These are phyloP conservation scores for Sitophilus oryzae DNA, from an alignment of 1,140 invertebrate species.

Conservation along the genomic window DNA sequence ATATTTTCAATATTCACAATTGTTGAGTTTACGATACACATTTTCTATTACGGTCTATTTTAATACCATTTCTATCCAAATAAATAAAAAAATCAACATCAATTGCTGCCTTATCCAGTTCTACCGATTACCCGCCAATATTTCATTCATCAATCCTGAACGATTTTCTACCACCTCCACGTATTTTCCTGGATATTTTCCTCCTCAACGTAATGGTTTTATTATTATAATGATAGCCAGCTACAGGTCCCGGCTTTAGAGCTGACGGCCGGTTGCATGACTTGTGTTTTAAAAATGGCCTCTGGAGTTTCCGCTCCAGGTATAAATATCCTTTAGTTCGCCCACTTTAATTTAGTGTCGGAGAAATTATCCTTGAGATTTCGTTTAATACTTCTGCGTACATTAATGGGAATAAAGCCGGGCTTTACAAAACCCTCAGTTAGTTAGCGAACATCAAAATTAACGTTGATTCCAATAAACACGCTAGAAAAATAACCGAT, in stretches of 20 bases:
- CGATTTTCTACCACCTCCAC: background rate
- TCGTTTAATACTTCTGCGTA: too few species aligned
- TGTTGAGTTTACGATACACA: too few species aligned
- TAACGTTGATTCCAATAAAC: too few species aligned
- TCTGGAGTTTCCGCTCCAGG: conserved; percentile 1
- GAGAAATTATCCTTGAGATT: too few species aligned
- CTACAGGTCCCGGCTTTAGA: conserved; percentile 14
- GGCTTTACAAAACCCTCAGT: too few species aligned
- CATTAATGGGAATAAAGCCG: too few species aligned
- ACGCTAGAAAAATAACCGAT: too few species aligned
- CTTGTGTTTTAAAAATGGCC: conserved; percentile 17
- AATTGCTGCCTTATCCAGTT: background rate
- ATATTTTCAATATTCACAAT: too few species aligned
- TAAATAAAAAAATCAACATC: too few species aligned
- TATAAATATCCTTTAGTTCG: conserved; percentile 17
- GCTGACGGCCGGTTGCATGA: conserved; percentile 16
- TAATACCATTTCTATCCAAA: too few species aligned
- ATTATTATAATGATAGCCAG: conserved; percentile 20
- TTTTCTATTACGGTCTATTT: too few species aligned
- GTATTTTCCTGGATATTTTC: background rate
- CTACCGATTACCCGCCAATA: background rate
- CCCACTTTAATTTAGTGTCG: conserved; percentile 9
- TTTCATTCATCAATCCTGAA: background rate
- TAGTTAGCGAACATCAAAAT: too few species aligned
- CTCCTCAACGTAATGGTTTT: conserved; percentile 16